Evolutionary conservation across 2,888 invertebrate species (phyloP).

Genomic region (Phyllotreta striolata): DNA sequence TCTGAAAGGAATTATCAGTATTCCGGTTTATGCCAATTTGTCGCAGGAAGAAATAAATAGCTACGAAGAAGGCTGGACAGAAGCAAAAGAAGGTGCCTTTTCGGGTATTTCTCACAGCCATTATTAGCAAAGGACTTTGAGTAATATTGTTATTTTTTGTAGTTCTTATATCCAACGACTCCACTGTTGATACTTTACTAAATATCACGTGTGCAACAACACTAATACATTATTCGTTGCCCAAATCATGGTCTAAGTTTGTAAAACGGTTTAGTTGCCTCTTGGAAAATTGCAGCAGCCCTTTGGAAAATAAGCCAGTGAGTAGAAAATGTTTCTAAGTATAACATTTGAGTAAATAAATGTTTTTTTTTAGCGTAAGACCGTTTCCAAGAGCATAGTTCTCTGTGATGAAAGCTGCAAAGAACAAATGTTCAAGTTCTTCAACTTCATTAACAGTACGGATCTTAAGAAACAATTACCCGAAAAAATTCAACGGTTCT

Average conservation of each 20-base stretch:
- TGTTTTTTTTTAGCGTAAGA: slow-evolving; percentile 43
- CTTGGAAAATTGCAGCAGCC: slow-evolving; percentile 66
- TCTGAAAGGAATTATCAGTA: slow-evolving; percentile 45
- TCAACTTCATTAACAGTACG: slow-evolving; percentile 50
- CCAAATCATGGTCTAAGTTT: slow-evolving; percentile 71
- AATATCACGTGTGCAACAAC: slow-evolving; percentile 71
- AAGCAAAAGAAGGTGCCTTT: slow-evolving; percentile 58
- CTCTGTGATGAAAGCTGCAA: slow-evolving; percentile 59
- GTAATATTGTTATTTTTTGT: slow-evolving; percentile 55
- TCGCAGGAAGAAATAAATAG: slow-evolving; percentile 43
- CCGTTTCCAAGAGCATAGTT: slow-evolving; percentile 43
- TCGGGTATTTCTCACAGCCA: slow-evolving; percentile 36
- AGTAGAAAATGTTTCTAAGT: slow-evolving; percentile 20
- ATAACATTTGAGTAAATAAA: background rate
- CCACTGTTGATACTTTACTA: slow-evolving; percentile 66
- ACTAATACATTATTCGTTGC: slow-evolving; percentile 77
- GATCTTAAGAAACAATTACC: slow-evolving; percentile 51
- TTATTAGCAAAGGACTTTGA: background rate
- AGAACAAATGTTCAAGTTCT: slow-evolving; percentile 56
- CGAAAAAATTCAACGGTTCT: slow-evolving; percentile 53
- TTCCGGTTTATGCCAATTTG: slow-evolving; percentile 49
- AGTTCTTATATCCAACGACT: slow-evolving; percentile 75
- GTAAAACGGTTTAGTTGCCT: slow-evolving; percentile 74
- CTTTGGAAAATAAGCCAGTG: slow-evolving; percentile 56
- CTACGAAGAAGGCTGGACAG: slow-evolving; percentile 49